Evolutionary conservation across 2,113 vertebrate species (phyloP).

Genomic region (Psammodynastes pulverulentus): DNA sequence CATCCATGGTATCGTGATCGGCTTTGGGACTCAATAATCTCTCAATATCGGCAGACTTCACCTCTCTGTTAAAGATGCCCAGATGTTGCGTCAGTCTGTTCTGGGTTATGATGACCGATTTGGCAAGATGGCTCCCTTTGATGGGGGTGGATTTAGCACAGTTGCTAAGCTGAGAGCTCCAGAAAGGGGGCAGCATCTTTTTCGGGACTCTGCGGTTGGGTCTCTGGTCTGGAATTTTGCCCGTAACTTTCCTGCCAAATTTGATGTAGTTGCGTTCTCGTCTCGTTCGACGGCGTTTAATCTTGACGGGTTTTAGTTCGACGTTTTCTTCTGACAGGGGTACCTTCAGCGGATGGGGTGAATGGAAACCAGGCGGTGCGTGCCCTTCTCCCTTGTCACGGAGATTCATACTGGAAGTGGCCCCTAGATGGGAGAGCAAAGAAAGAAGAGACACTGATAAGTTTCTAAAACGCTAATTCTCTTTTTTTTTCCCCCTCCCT

Average conservation of each 20-base stretch:
- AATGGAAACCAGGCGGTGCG: background rate
- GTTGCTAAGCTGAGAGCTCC: background rate
- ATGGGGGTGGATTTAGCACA: slow-evolving; percentile 33
- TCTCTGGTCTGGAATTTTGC: background rate
- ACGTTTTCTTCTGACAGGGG: accelerated
- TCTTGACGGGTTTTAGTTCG: slow-evolving; percentile 13
- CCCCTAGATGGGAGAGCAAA: background rate
- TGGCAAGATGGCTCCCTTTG: slow-evolving; percentile 10
- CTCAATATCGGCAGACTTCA: slow-evolving; percentile 75
- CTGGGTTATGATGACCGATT: slow-evolving; percentile 73
- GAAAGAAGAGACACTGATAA: background rate
- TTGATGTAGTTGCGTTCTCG: slow-evolving; percentile 66
- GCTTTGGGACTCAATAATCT: slow-evolving; percentile 61
- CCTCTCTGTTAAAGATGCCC: slow-evolving; percentile 75
- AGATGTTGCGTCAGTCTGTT: slow-evolving; percentile 70
- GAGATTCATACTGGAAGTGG: background rate
- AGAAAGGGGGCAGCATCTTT: slow-evolving; percentile 11
- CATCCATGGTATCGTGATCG: background rate
- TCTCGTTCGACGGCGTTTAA: slow-evolving; percentile 69
- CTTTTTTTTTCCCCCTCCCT: background rate
- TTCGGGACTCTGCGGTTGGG: background rate
- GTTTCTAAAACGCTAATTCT: background rate
- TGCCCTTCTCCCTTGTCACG: background rate
- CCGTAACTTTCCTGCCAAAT: slow-evolving; percentile 10
- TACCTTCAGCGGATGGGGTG: background rate